phyloP scores from a whole-genome alignment of 1,140 invertebrate species.

The Sipha flava region DNA sequence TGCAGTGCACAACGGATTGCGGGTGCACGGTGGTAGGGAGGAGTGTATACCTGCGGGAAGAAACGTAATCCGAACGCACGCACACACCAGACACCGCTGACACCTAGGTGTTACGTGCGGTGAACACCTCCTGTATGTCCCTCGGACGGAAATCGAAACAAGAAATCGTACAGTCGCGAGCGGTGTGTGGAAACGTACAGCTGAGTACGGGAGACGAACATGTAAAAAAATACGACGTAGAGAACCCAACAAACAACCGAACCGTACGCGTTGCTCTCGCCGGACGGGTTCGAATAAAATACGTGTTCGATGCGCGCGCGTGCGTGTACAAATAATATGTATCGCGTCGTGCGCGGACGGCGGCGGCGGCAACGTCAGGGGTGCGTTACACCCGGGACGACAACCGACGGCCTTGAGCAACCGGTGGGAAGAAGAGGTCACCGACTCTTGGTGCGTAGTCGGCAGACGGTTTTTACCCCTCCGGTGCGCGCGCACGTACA shows the following conservation, averaged over 20 bases:
- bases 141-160: background rate
- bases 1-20: too few relatives aligned
- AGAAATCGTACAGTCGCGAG: background rate
- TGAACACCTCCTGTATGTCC: too few relatives aligned
- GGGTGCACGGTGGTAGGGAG: too few relatives aligned
- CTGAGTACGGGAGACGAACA: background rate
- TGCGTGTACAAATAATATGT: too few relatives aligned
- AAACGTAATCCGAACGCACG: too few relatives aligned
- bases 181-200: too few relatives aligned
- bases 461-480: constrained; percentile 9
- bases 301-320: too few relatives aligned
- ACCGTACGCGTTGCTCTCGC: background rate
- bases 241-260: background rate
- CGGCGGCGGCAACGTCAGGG: background rate
- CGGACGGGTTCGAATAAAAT: background rate
- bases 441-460: background rate
- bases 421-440: constrained; percentile 28
- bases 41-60: too few relatives aligned
- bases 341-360: background rate
- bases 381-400: background rate
- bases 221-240: background rate
- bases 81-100: too few relatives aligned
- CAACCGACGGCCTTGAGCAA: constrained; percentile 15
- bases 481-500: background rate
- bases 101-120: too few relatives aligned